Percentiles rank a stretch among this genome's conserved stretches.
These are phyloP conservation scores for Drosophila mettleri DNA, from an alignment of 2,888 invertebrate species.

Conservation along the genomic window DNA sequence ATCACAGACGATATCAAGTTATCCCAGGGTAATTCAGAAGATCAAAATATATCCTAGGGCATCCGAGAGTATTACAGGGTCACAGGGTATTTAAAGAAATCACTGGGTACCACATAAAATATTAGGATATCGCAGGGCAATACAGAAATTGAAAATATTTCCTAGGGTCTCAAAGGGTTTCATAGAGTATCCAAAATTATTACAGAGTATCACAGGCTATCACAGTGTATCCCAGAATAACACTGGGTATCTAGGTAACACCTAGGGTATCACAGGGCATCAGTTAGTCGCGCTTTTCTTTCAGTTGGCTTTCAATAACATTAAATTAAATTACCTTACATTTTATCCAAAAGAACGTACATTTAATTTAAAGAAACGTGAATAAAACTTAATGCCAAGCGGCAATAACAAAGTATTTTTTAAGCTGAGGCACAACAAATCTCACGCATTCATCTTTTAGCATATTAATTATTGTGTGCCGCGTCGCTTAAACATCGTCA, in stretches of 20 bases:
- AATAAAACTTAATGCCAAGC: background rate
- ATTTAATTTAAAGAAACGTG: background rate
- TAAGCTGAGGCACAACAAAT: constrained; percentile 26
- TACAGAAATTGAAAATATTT: too few relatives aligned
- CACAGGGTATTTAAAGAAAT: too few relatives aligned
- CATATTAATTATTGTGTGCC: constrained; percentile 42
- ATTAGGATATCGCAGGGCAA: too few relatives aligned
- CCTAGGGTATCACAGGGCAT: background rate
- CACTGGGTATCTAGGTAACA: too few relatives aligned
- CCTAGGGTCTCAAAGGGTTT: too few relatives aligned
- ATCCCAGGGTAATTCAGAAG: too few relatives aligned
- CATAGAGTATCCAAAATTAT: background rate
- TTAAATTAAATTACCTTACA: background rate
- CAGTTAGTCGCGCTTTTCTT: background rate
- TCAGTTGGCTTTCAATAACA: background rate
- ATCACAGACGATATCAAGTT: too few relatives aligned
- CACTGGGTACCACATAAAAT: too few relatives aligned
- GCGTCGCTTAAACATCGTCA: constrained; percentile 20
- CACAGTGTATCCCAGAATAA: background rate
- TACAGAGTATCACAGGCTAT: background rate
- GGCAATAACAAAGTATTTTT: constrained; percentile 41
- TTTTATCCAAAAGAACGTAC: background rate
- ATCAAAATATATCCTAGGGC: too few relatives aligned
- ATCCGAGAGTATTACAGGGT: too few relatives aligned
- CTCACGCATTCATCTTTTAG: constrained; percentile 4